A percentile compares a stretch with the other conserved stretches of the same genome.
These are phyloP conservation scores for Emys orbicularis DNA, from an alignment of 2,797 vertebrate species.

Conservation along the genomic window DNA sequence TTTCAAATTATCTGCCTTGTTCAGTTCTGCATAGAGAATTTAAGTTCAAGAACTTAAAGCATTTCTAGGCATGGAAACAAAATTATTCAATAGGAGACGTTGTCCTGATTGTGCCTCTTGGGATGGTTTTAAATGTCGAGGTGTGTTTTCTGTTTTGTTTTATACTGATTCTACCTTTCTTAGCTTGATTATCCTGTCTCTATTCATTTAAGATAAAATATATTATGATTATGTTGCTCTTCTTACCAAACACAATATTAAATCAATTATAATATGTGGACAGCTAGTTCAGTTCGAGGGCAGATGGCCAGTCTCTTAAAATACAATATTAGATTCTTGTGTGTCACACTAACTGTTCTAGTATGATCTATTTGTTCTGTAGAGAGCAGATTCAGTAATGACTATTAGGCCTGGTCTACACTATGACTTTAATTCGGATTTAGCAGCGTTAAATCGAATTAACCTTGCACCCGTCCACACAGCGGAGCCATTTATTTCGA, in stretches of 20 bases:
- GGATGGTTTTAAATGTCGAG: neutral
- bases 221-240: neutral
- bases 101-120: neutral
- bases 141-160: neutral
- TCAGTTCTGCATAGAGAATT: neutral
- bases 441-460: too few relatives aligned
- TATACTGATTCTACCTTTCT: neutral
- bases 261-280: neutral
- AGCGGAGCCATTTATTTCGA: too few relatives aligned
- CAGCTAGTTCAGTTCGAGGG: constrained; percentile 5
- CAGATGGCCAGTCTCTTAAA: neutral
- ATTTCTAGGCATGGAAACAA: neutral
- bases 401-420: too few relatives aligned
- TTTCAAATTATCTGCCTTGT: neutral
- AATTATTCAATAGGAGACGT: neutral
- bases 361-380: neutral
- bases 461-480: too few relatives aligned
- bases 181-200: neutral
- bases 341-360: neutral
- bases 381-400: neutral
- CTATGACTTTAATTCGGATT: too few relatives aligned
- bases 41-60: neutral
- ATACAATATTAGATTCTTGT: neutral
- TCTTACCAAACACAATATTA: neutral
- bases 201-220: neutral